A percentile compares a stretch with the other conserved stretches of the same genome.
phyloP scores from a whole-genome alignment of 64 coral and sea anemone genomes.

The Anthopleura sola region DNA sequence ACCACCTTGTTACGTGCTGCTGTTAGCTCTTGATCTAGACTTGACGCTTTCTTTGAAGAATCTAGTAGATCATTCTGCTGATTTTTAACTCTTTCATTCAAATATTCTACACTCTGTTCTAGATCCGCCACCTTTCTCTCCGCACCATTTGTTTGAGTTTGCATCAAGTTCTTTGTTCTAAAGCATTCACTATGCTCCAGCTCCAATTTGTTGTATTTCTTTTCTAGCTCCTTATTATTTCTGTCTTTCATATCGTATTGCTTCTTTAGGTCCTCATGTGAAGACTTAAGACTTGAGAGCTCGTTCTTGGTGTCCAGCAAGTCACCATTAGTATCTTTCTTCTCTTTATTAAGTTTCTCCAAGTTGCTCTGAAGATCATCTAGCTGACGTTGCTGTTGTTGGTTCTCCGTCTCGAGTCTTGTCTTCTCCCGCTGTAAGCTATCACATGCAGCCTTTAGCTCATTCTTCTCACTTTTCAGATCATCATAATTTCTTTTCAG shows the following conservation, averaged over 20 bases:
- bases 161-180: slow-evolving; percentile 31
- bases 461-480: slow-evolving; percentile 46
- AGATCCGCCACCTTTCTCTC: slow-evolving; percentile 49
- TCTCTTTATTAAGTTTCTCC: slow-evolving; percentile 37
- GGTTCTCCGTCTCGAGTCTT: slow-evolving; percentile 31
- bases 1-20: slow-evolving; percentile 57
- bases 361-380: slow-evolving; percentile 31
- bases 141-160: slow-evolving; percentile 36
- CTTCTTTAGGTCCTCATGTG: slow-evolving; percentile 11
- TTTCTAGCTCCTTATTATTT: slow-evolving; percentile 11
- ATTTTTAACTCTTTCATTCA: slow-evolving; percentile 56
- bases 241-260: slow-evolving; percentile 25
- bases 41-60: slow-evolving; percentile 41
- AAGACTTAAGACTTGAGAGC: not conserved
- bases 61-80: slow-evolving; percentile 60
- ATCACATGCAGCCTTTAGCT: slow-evolving; percentile 43
- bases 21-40: slow-evolving; percentile 70
- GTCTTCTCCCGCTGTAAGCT: slow-evolving; percentile 17
- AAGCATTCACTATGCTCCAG: slow-evolving; percentile 42
- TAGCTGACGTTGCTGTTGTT: slow-evolving; percentile 16
- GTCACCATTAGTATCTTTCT: not conserved
- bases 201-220: slow-evolving; percentile 45
- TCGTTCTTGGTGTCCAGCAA: not conserved
- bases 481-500: slow-evolving; percentile 31
- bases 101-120: slow-evolving; percentile 38